phyloP scores from a whole-genome alignment of 2,888 invertebrate species.

The Eupithecia inturbata region DNA sequence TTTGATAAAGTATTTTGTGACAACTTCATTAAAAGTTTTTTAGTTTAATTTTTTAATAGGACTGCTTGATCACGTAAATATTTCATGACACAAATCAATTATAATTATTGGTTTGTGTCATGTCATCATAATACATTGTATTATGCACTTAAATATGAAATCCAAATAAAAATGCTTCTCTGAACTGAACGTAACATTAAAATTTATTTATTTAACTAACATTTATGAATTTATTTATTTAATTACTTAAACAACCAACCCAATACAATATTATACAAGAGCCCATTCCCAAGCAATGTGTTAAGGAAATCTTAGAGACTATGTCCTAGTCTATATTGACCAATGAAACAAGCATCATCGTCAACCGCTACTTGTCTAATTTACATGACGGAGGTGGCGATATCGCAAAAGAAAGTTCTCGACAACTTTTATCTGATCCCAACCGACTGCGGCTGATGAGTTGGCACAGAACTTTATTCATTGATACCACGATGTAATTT shows the following conservation, averaged over 20 bases:
- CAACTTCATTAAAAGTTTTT: constrained; percentile 37
- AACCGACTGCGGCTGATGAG: constrained; percentile 79
- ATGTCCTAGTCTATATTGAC: constrained; percentile 75
- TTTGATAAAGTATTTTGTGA: constrained; percentile 29
- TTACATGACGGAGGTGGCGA: constrained; percentile 82
- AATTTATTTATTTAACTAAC: neutral
- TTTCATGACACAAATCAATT: too few species aligned
- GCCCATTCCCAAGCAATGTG: constrained; percentile 64
- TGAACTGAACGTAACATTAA: neutral
- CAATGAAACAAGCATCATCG: constrained; percentile 77
- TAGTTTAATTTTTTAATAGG: neutral
- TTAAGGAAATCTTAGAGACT: constrained; percentile 66
- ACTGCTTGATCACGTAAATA: too few species aligned
- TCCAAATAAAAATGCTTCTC: neutral
- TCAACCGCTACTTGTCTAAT: constrained; percentile 78
- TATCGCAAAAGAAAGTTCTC: constrained; percentile 81
- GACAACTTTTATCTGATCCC: constrained; percentile 81
- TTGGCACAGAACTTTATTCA: constrained; percentile 80
- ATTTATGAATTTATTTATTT: too few species aligned
- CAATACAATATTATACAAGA: neutral
- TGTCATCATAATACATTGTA: neutral
- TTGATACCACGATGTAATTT: constrained; percentile 67
- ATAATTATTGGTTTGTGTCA: too few species aligned
- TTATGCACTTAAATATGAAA: neutral
- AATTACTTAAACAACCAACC: constrained; percentile 42